Base-by-base conservation (phyloP, 2,113 vertebrate species). In the Paradisaea rubra region DNA sequence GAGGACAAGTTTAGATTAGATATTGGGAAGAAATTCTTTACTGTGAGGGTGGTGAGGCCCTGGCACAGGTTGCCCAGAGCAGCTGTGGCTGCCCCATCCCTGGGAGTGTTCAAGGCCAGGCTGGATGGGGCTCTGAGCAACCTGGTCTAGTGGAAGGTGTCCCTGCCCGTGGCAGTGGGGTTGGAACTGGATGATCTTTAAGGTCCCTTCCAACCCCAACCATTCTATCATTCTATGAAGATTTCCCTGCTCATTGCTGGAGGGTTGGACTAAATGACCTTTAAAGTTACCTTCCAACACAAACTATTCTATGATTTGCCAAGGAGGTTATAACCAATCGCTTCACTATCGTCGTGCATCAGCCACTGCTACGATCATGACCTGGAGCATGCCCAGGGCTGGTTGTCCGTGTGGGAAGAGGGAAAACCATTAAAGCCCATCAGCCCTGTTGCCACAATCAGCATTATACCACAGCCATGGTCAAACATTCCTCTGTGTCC, bases 291-390 rank as follows among this genome's bases (percentile, higher is more conserved):
- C 24, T 80, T 83, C 44, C 42, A 61, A 71, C 10, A 39, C 17
- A 54, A 74, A 64, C 3, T 2, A 13, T 37, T 28, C 53, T n/a
- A 2, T n/a, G n/a, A 69, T 53, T 88, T 72, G 7, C 41, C 68
- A 61, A 52, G 28, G 24, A 57, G 31, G 13, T 49, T 69, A 31
- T 41, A 83, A 50, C 22, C 37, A 61, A 41, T 35, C 3, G 4
- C 11, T 85, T 82, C 66, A 49, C 10, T 33, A 12, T 45, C 18
- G 44, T 47, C 0, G 2, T 1, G 3, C 25, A 86, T 27, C 44
- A 86, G 33, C 41, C 83, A 49, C 14, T 2, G 3, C 76, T 64
- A 20, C 0, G 0, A 9, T 37, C 12, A 1, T 22, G 45, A 60
- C 41, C 37, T 54, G 68, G 30, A 82, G 44, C 11, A 25, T 25